Evolutionary conservation across 1,140 invertebrate species (phyloP).

Genomic region (Chironomus striatipennis): DNA sequence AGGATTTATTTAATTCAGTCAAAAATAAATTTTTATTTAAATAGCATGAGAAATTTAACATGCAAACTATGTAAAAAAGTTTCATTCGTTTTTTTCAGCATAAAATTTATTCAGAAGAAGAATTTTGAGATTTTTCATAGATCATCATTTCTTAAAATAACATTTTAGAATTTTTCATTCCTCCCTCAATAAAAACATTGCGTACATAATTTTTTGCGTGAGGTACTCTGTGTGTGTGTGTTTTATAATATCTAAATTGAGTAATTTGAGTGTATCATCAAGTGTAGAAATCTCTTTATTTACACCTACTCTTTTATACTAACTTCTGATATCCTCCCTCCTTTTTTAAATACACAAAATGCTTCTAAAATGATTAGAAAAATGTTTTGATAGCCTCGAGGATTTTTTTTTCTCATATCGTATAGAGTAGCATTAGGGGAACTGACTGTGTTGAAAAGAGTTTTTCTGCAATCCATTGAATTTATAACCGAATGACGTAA

Average conservation of each 20-base stretch:
- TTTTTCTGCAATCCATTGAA: no score
- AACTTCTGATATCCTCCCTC: background rate
- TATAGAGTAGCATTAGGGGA: background rate
- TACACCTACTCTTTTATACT: background rate
- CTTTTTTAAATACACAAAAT: no score
- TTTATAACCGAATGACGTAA: no score
- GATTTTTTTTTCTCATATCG: background rate
- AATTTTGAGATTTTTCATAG: slow-evolving; percentile 8
- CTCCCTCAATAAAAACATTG: background rate
- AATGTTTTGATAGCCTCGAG: background rate
- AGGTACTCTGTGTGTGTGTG: background rate
- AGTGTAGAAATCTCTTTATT: slow-evolving; percentile 6
- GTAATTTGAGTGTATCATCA: background rate
- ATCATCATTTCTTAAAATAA: slow-evolving; percentile 10
- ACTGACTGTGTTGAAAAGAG: no score
- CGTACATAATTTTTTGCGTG: background rate
- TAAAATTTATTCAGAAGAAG: background rate
- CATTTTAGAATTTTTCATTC: background rate
- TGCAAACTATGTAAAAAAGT: slow-evolving; percentile 1
- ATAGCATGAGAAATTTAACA: slow-evolving; percentile 9
- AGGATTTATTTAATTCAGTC: slow-evolving; percentile 7
- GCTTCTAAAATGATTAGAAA: background rate
- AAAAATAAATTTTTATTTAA: background rate
- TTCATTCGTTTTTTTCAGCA: background rate
- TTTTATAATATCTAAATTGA: no score